phyloP scores from a whole-genome alignment of 2,888 invertebrate genomes.

The Spialia ferax region DNA sequence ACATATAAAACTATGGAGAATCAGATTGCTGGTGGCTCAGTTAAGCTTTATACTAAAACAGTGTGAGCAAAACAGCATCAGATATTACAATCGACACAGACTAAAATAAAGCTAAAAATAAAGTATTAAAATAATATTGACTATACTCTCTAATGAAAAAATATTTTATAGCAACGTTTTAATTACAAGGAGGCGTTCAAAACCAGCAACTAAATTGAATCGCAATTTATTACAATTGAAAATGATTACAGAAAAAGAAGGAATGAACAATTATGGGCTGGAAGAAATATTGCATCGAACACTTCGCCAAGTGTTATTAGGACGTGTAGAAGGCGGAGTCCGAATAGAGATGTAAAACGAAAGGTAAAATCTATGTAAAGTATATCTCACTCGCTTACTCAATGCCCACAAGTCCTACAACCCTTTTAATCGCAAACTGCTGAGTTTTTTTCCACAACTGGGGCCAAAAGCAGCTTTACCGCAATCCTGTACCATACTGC shows the following conservation, averaged over 20 bases:
- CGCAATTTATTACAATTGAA: conserved; percentile 50
- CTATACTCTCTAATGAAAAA: conserved; percentile 4
- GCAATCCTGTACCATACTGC: too few species aligned
- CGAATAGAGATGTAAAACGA: not conserved
- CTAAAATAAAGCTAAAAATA: conserved; percentile 14
- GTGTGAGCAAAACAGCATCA: not conserved
- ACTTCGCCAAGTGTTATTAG: conserved; percentile 17
- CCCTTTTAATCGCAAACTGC: too few species aligned
- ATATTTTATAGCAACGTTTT: conserved; percentile 47
- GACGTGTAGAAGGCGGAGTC: conserved; percentile 4
- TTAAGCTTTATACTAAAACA: not conserved
- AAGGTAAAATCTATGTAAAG: not conserved
- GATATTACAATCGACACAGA: conserved; percentile 4
- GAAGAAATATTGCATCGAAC: conserved; percentile 12
- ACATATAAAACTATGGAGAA: not conserved
- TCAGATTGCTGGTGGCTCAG: not conserved
- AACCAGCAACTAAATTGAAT: conserved; percentile 55
- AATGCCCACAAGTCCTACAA: too few species aligned
- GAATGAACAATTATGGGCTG: conserved; percentile 7
- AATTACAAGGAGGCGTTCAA: conserved; percentile 30
- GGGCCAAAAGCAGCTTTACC: too few species aligned
- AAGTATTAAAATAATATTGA: conserved; percentile 8
- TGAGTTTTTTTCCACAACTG: too few species aligned
- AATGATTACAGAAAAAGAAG: conserved; percentile 21
- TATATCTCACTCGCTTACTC: too few species aligned